Conservation (phyloP, 2,797 vertebrate genomes). For the Acridotheres tristis region DNA sequence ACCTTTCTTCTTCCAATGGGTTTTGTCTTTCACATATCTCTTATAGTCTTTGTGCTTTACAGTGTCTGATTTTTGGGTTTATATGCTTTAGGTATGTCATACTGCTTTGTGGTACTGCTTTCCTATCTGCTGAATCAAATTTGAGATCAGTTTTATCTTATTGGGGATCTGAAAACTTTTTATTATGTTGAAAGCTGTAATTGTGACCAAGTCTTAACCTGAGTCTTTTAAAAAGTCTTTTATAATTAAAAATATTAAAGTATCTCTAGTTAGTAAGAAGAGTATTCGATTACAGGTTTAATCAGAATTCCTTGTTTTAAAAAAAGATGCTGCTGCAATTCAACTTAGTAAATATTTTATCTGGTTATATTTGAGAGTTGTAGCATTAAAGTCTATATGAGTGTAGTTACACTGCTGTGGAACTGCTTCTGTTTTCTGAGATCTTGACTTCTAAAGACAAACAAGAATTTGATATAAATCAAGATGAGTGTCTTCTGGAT, state of each 20-base stretch:
- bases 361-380: neutral
- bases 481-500: constrained; percentile 54
- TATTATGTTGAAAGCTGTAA: neutral
- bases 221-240: neutral
- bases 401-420: neutral
- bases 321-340: neutral
- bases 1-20: neutral
- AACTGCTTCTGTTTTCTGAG: constrained; percentile 36
- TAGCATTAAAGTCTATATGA: neutral
- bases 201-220: neutral
- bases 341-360: neutral
- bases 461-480: constrained; percentile 77
- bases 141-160: neutral
- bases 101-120: neutral
- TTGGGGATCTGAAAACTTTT: neutral
- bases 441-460: constrained; percentile 58
- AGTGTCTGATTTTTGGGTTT: neutral
- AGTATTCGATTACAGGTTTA: neutral
- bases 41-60: neutral
- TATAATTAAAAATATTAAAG: neutral
- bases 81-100: neutral
- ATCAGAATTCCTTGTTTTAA: neutral
- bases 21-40: neutral
- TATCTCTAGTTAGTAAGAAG: neutral
- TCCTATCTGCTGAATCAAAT: neutral